These are phyloP conservation scores for Hydropsyche tenuis DNA, from an alignment of 1,140 invertebrate genomes.

Conservation along the genomic window DNA sequence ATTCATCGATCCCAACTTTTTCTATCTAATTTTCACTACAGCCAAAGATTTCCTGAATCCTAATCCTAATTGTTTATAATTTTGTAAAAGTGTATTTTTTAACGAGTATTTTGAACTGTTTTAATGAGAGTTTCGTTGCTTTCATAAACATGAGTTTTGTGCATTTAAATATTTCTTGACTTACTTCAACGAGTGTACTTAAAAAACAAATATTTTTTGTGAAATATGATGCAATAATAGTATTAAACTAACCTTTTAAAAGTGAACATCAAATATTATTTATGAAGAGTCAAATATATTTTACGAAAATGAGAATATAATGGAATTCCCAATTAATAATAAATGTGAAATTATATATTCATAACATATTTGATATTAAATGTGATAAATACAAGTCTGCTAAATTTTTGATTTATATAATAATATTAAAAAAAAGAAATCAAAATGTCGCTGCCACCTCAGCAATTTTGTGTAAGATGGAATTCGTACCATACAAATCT, in stretches of 20 bases:
- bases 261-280: not conserved
- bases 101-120: too few species aligned
- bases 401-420: constrained; percentile 23
- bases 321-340: not conserved
- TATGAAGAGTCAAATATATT: not conserved
- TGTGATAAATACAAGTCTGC: constrained; percentile 38
- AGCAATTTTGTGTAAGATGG: constrained; percentile 86
- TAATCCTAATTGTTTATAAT: too few species aligned
- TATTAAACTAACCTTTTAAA: not conserved
- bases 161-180: not conserved
- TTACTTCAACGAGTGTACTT: not conserved
- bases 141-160: not conserved
- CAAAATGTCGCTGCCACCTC: constrained; percentile 57
- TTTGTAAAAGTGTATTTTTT: too few species aligned
- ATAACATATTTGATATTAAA: constrained; percentile 7
- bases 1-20: too few species aligned
- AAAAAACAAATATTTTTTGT: not conserved
- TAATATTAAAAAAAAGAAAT: constrained; percentile 7
- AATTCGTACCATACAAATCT: constrained; percentile 87
- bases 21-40: too few species aligned
- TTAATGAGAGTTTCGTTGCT: not conserved
- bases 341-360: not conserved
- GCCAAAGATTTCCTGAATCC: too few species aligned
- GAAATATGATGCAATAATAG: constrained; percentile 7
- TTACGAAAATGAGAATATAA: not conserved